Percentiles rank a stretch among this genome's conserved stretches.
These are phyloP conservation scores for Cyaniris semiargus DNA, from an alignment of 2,888 invertebrate species.

Conservation along the genomic window DNA sequence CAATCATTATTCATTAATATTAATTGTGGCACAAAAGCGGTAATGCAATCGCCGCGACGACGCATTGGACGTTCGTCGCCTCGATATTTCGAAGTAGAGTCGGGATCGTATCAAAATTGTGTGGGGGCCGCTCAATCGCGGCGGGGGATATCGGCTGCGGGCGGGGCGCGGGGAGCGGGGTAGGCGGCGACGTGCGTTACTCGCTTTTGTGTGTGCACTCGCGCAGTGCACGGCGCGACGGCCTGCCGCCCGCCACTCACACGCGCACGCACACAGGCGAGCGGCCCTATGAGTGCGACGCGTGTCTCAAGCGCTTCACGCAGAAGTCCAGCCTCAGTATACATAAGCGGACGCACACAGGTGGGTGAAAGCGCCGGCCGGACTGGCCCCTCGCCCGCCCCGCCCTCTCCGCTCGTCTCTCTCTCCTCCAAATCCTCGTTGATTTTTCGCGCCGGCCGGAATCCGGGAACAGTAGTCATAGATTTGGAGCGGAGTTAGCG, in stretches of 20 bases:
- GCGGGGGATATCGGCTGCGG: constrained; percentile 48
- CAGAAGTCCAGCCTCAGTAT: constrained; percentile 91
- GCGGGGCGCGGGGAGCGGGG: constrained; percentile 58
- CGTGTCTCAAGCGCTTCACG: constrained; percentile 88
- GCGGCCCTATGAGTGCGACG: constrained; percentile 85
- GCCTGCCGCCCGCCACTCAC: constrained; percentile 76
- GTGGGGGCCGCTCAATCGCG: constrained; percentile 42
- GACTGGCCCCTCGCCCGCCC: constrained; percentile 71
- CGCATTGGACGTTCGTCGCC: constrained; percentile 57
- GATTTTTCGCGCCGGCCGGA: constrained; percentile 42
- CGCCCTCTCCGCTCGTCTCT: constrained; percentile 55
- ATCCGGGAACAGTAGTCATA: constrained; percentile 39
- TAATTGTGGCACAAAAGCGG: constrained; percentile 80
- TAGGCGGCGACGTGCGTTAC: constrained; percentile 65
- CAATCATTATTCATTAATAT: constrained; percentile 76
- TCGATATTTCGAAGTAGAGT: constrained; percentile 48
- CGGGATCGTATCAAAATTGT: constrained; percentile 57
- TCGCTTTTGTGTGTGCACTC: constrained; percentile 81
- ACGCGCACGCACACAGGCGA: constrained; percentile 82
- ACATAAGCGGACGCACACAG: constrained; percentile 88
- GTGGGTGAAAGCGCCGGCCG: constrained; percentile 78
- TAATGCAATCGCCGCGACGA: constrained; percentile 78
- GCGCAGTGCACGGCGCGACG: constrained; percentile 78
- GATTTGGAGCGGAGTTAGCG: constrained; percentile 69
- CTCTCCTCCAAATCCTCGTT: constrained; percentile 49